These are phyloP conservation scores for Venturia canescens DNA, from an alignment of 1,140 invertebrate genomes.

Conservation along the genomic window DNA sequence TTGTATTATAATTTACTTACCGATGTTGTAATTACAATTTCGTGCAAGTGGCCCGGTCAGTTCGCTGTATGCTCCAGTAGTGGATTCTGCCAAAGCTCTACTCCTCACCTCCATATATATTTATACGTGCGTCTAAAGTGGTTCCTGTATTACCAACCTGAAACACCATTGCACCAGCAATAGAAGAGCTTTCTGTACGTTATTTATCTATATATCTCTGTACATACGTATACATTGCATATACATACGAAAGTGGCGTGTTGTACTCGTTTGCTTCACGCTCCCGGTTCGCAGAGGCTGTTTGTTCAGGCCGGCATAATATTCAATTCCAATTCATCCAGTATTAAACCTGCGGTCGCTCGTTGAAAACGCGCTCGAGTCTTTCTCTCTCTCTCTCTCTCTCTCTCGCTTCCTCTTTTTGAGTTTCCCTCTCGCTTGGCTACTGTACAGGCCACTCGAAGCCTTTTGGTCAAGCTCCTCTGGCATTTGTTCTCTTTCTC, in stretches of 20 bases:
- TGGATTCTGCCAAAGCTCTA: slow-evolving; percentile 41
- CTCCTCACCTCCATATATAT: slow-evolving; percentile 15
- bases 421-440: background rate
- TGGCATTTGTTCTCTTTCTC: slow-evolving; percentile 35
- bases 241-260: slow-evolving; percentile 36
- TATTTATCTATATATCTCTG: background rate
- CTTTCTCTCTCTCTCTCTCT: slow-evolving; percentile 34
- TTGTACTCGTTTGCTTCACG: slow-evolving; percentile 45
- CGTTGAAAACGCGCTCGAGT: slow-evolving; percentile 40
- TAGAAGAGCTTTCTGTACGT: slow-evolving; percentile 37
- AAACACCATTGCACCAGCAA: slow-evolving; percentile 19
- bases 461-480: slow-evolving; percentile 37
- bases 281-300: slow-evolving; percentile 53
- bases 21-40: slow-evolving; percentile 77
- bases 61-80: slow-evolving; percentile 53
- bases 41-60: slow-evolving; percentile 63
- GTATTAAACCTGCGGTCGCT: slow-evolving; percentile 64
- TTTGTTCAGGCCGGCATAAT: slow-evolving; percentile 75
- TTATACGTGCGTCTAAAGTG: background rate
- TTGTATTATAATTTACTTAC: slow-evolving; percentile 78
- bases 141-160: slow-evolving; percentile 34
- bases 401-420: background rate
- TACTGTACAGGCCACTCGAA: background rate
- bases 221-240: slow-evolving; percentile 20
- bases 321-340: slow-evolving; percentile 76